Evolutionary conservation across 1,140 invertebrate species (phyloP), one percentile per base, ranked within the genome.

Genomic region (Lordiphosa mommai): DNA sequence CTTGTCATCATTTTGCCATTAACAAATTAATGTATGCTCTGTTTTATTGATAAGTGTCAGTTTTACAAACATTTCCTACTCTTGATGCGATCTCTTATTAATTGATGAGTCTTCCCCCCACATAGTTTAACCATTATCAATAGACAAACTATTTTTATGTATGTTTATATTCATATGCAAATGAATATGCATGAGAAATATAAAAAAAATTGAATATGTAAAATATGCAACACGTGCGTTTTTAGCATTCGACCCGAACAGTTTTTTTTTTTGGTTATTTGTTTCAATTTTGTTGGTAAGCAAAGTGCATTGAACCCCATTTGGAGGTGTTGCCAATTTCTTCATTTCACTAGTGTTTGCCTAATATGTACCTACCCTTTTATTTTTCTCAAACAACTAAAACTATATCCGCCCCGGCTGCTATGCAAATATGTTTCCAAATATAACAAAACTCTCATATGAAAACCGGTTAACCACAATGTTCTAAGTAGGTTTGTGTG

Each of bases 341-440:
- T 12, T 6, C 16, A 8, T 23, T 17, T 23, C 13, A 30, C 65
- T 14, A 36, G 34, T 66, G 36, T 57, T 46, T 58, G 44, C 32
- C 49, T 50, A 66, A n/a, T n/a, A n/a, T n/a, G 63, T 67, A 50
- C 63, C 36, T 29, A 46, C 13, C 23, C 36, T 37, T 27, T 27
- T 12, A 17, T 17, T 6, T 10, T 10, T 16, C 10, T 16, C 12
- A 5, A 43, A 56, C 47, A 29, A 37, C 41, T 65, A 36, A 51
- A 50, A 17, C 46, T 47, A 63, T 40, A 41, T 49, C 48, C 55
- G 52, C 36, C 40, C 58, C 27, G 63, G 61, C 48, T 38, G 34
- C 58, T 72, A 79, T 77, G 68, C 72, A 77, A 77, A 79, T 77
- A 79, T 67, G 52, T 63, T 63, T 65, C 60, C 60, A 57, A 69